Conservation (phyloP, 2,888 invertebrate species). For the Agrochola lychnidis region DNA sequence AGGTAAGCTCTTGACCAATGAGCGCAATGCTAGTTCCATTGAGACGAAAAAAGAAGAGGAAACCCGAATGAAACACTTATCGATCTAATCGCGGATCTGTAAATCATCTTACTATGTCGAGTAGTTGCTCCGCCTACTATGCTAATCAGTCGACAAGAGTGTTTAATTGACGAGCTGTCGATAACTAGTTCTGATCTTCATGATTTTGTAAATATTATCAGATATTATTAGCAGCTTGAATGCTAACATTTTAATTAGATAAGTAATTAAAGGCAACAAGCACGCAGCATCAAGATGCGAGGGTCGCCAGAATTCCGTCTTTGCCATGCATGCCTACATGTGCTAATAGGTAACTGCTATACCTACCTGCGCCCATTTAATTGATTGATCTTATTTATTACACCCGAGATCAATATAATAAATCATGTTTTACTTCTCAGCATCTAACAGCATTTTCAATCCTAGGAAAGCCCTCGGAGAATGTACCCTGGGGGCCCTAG, state of each 20-base stretch:
- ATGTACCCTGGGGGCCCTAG: conserved; percentile 28
- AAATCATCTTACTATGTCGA: conserved; percentile 12
- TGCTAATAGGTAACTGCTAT: background rate
- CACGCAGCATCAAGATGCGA: background rate
- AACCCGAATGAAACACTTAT: conserved; percentile 13
- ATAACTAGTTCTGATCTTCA: conserved; percentile 23
- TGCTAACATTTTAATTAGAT: background rate
- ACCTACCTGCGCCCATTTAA: background rate
- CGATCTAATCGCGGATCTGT: conserved; percentile 24
- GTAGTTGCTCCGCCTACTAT: conserved; percentile 14
- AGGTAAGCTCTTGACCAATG: conserved; percentile 13
- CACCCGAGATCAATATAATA: background rate
- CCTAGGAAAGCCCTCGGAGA: conserved; percentile 23
- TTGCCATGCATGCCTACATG: background rate
- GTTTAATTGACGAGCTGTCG: conserved; percentile 4
- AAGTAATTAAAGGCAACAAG: conserved; percentile 15
- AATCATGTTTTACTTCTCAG: conserved; percentile 36
- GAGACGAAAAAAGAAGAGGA: background rate
- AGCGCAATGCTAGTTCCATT: conserved; percentile 18
- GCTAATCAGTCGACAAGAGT: conserved; percentile 10
- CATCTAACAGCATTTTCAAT: conserved; percentile 19
- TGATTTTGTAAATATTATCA: background rate
- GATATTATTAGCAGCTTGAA: background rate
- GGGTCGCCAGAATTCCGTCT: background rate
- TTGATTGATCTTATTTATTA: background rate